Conservation (phyloP, 2,797 vertebrate genomes). For the Scarus forsteni region DNA sequence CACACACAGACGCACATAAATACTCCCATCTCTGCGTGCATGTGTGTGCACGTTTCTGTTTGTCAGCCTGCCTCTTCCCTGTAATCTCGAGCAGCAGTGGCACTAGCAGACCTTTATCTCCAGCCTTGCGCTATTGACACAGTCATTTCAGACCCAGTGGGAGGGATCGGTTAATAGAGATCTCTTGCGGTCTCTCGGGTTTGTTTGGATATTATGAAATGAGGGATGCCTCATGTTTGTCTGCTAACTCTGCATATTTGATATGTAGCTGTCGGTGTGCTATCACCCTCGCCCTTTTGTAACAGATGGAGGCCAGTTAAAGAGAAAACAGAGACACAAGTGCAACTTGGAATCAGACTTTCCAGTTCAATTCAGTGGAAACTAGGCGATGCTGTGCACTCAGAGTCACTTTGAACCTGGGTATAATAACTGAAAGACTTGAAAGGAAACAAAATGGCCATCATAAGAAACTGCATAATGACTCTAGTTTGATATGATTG, state of each 20-base stretch:
- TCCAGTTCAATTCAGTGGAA: slow-evolving; percentile 16
- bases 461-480: background rate
- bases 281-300: slow-evolving; percentile 27
- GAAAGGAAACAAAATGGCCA: slow-evolving; percentile 25
- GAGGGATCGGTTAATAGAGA: slow-evolving; percentile 49
- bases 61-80: slow-evolving; percentile 26
- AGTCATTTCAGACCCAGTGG: slow-evolving; percentile 56
- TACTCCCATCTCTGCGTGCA: slow-evolving; percentile 4
- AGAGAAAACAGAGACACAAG: slow-evolving; percentile 28
- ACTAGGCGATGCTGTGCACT: background rate
- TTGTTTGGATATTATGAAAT: slow-evolving; percentile 55
- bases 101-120: slow-evolving; percentile 58
- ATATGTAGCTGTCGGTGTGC: slow-evolving; percentile 33
- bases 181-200: slow-evolving; percentile 40
- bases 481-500: slow-evolving; percentile 3
- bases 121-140: slow-evolving; percentile 58
- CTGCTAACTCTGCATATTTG: slow-evolving; percentile 51
- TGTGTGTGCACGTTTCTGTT: background rate
- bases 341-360: slow-evolving; percentile 16
- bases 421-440: background rate
- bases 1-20: slow-evolving; percentile 45
- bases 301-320: slow-evolving; percentile 33
- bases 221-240: slow-evolving; percentile 12
- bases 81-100: slow-evolving; percentile 55
- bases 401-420: background rate